A percentile compares a stretch with the other conserved stretches of the same genome.
Conservation (phyloP, 2,797 vertebrate species). For the Coreius guichenoti region DNA sequence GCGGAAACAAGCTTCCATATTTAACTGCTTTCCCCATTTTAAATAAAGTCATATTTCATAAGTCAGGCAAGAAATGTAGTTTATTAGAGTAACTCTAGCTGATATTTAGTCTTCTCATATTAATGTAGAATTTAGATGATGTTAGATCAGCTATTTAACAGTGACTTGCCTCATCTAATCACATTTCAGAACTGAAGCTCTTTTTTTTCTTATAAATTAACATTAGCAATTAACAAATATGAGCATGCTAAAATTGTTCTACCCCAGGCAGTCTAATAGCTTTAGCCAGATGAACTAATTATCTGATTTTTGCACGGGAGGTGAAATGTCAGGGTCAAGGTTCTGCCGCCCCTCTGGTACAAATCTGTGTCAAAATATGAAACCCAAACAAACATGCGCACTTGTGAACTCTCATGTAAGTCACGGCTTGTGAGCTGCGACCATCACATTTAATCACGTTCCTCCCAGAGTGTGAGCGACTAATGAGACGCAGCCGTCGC, state of each 20-base stretch:
- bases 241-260: neutral
- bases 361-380: constrained; percentile 23
- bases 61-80: neutral
- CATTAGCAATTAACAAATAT: neutral
- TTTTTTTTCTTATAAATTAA: neutral
- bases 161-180: neutral
- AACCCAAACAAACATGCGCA: constrained; percentile 26
- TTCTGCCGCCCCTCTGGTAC: neutral
- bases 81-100: neutral
- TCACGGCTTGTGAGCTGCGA: constrained; percentile 10
- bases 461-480: constrained; percentile 37
- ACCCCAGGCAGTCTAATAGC: neutral
- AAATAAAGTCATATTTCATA: neutral
- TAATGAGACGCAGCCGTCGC: constrained; percentile 33
- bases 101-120: neutral
- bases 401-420: constrained; percentile 11
- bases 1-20: neutral
- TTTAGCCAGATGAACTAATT: neutral
- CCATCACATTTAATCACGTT: constrained; percentile 40
- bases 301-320: neutral
- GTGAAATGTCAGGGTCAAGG: constrained; percentile 46
- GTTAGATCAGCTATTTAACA: neutral
- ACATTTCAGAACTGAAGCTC: neutral
- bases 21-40: neutral
- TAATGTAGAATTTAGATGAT: constrained; percentile 7